Base-by-base conservation (phyloP, 2,888 invertebrate genomes). In the Xestia c-nigrum region DNA sequence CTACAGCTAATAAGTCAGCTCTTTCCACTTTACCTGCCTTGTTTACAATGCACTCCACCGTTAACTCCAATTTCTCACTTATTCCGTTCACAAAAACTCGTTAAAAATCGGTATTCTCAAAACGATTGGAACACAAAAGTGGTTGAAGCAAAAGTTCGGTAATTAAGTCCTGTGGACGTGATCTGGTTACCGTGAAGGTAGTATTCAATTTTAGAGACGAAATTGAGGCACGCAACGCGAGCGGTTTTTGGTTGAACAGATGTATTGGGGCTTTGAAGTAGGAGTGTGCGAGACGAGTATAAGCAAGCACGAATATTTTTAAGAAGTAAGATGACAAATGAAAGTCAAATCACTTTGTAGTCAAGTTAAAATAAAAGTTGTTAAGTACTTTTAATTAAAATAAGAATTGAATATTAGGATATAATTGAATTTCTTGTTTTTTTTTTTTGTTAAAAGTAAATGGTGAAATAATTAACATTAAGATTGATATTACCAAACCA, bases 141-240 rank as follows among this genome's bases (percentile, higher is more conserved):
- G 78, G 61, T 75, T 66, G 61, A 21, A 79, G 72, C 66, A 78
- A 89, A 87, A 88, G 85, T 87, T 87, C 52, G 16, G 87, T 87
- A 87, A 87, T 87, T 87, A 87, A 82, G 78, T 81, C 68, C 46
- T 40, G 65, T 5, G 76, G 50, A 83, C 87, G 87, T 87, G 87
- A 87, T 84, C 86, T 74, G 84, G 79, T 82, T 87, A 80, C 77
- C 21, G 73, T 47, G 65, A 69, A 78, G 74, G 78, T 84, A 82
- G 80, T 79, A 83, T 90, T 88, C 80, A 86, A 86, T 87, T 90
- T 87, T 81, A 85, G 83, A 81, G 83, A 81, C 76, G 80, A 77
- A 89, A 89, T 90, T 84, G 86, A 85, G 74, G 84, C 84, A 80
- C 86, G 88, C 83, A 74, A 78, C 75, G 77, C 76, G 65, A 74